A percentile compares a stretch with the other conserved stretches of the same genome.
These are phyloP conservation scores for Cyprinella venusta DNA, from an alignment of 2,797 vertebrate genomes.

Conservation along the genomic window DNA sequence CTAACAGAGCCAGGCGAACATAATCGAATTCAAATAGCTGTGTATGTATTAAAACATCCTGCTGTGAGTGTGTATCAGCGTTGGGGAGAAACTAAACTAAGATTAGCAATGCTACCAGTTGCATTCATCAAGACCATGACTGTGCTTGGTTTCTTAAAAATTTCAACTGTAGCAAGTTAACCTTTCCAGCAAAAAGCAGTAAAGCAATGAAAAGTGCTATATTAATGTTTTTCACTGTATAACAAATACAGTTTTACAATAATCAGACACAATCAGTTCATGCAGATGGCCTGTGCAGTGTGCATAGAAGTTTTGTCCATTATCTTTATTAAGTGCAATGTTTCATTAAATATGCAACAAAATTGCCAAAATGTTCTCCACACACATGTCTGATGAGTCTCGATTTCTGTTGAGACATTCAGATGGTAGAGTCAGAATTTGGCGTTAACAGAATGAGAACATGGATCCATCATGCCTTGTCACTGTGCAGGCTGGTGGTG, in stretches of 20 bases:
- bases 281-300: not conserved
- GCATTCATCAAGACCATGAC: not conserved
- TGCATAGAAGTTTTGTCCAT: not conserved
- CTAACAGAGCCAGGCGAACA: constrained; percentile 1
- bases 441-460: too few relatives aligned
- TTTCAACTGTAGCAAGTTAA: not conserved
- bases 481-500: too few relatives aligned
- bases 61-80: constrained; percentile 26
- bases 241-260: not conserved
- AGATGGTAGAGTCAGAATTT: too few relatives aligned
- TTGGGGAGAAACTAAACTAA: constrained; percentile 23
- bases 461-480: too few relatives aligned
- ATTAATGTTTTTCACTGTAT: not conserved
- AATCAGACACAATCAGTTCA: not conserved
- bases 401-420: too few relatives aligned
- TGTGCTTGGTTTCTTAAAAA: constrained; percentile 1
- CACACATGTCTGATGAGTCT: not conserved
- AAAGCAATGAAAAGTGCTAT: not conserved
- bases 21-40: constrained; percentile 36
- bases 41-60: constrained; percentile 24
- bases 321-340: not conserved
- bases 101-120: not conserved
- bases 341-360: not conserved
- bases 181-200: not conserved
- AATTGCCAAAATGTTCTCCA: not conserved